A percentile compares a stretch with the other conserved stretches of the same genome.
Evolutionary conservation across 2,888 invertebrate genomes (phyloP).

Genomic region (Plebejus argus): DNA sequence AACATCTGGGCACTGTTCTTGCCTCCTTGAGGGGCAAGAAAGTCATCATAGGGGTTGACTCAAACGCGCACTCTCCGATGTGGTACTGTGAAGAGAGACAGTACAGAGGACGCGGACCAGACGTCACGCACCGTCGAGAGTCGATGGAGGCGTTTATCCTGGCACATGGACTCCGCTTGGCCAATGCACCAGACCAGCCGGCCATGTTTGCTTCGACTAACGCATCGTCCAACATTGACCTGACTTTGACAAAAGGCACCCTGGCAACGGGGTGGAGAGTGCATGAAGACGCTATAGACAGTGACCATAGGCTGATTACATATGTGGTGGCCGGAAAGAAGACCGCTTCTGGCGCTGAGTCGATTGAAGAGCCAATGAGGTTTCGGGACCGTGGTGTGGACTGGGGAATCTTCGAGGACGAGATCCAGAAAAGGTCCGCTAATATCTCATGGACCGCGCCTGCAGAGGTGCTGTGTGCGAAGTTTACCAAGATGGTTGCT

Average conservation of each 20-base stretch:
- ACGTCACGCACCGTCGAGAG: conserved; percentile 32
- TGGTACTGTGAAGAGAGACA: conserved; percentile 41
- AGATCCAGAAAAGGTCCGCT: background rate
- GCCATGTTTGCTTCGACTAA: conserved; percentile 40
- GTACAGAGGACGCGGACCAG: conserved; percentile 37
- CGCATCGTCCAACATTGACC: conserved; percentile 45
- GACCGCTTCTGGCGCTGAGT: background rate
- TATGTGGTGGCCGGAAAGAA: background rate
- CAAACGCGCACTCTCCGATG: conserved; percentile 46
- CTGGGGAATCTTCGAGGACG: background rate
- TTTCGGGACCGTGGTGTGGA: background rate
- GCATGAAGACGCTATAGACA: background rate
- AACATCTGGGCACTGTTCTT: conserved; percentile 37
- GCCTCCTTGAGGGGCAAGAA: background rate
- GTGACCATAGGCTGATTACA: conserved; percentile 28
- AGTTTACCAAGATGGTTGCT: conserved; percentile 16
- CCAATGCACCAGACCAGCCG: background rate
- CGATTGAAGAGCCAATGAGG: background rate
- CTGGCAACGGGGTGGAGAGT: conserved; percentile 38
- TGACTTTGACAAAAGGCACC: conserved; percentile 39
- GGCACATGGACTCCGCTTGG: conserved; percentile 34
- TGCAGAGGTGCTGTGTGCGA: conserved; percentile 19
- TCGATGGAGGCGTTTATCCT: conserved; percentile 37
- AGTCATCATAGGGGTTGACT: conserved; percentile 42
- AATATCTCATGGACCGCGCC: background rate